Conservation (phyloP, 2,797 vertebrate genomes). For the Ceyx erithaca region DNA sequence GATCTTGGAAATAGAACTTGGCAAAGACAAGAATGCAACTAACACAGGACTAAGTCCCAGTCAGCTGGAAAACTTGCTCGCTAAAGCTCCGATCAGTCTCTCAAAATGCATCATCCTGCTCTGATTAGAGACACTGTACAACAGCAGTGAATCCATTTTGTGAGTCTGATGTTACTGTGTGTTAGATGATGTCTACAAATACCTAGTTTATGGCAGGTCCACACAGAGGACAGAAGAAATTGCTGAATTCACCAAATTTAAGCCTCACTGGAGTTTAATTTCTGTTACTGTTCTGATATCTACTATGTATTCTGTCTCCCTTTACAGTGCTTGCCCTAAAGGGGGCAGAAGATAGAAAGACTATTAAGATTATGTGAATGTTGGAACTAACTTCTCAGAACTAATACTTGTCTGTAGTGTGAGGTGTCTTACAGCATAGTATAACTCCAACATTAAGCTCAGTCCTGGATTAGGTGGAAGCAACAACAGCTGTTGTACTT, state of each 20-base stretch:
- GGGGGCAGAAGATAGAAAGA: neutral
- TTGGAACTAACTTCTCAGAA: slow-evolving; percentile 34
- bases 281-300: neutral
- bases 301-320: neutral
- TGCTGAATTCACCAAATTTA: slow-evolving; percentile 32
- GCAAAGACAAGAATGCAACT: slow-evolving; percentile 18
- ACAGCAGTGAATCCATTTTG: neutral
- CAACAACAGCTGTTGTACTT: slow-evolving; percentile 24
- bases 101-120: neutral
- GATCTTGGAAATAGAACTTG: slow-evolving; percentile 36
- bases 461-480: slow-evolving; percentile 18
- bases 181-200: slow-evolving; percentile 19
- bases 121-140: neutral
- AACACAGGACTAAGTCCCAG: neutral
- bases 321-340: slow-evolving; percentile 41
- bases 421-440: slow-evolving; percentile 18
- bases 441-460: slow-evolving; percentile 10
- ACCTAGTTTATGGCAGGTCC: slow-evolving; percentile 7
- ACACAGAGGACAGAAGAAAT: neutral
- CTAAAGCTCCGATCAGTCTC: slow-evolving; percentile 13
- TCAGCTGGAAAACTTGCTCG: slow-evolving; percentile 49
- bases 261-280: slow-evolving; percentile 19
- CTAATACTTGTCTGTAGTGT: slow-evolving; percentile 8
- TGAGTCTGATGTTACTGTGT: neutral
- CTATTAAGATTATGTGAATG: slow-evolving; percentile 4